These are phyloP conservation scores for Tokudaia muenninki DNA, from an alignment of 2,797 vertebrate genomes.

Conservation along the genomic window DNA sequence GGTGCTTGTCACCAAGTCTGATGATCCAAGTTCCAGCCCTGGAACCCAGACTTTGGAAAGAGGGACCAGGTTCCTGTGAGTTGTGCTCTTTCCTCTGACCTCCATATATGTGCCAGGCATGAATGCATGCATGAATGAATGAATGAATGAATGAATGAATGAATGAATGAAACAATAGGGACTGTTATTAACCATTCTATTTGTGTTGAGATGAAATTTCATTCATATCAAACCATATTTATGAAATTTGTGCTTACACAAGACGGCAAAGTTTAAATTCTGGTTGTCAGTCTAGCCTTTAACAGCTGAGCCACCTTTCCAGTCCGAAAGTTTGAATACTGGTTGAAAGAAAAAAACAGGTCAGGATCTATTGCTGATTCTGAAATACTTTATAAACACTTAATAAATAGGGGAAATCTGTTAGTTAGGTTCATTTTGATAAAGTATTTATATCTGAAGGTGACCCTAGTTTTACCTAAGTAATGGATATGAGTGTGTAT, in stretches of 20 bases:
- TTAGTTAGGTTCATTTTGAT: slow-evolving; percentile 26
- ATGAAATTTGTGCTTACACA: slow-evolving; percentile 2
- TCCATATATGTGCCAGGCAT: neutral
- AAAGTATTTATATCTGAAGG: neutral
- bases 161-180: neutral
- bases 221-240: neutral
- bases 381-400: neutral
- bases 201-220: neutral
- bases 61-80: neutral
- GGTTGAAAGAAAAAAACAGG: neutral
- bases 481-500: neutral
- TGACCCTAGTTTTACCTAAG: neutral
- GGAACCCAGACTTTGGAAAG: neutral
- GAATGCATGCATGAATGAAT: too few relatives aligned
- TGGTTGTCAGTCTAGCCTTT: too few relatives aligned
- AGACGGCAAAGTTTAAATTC: slow-evolving; percentile 3
- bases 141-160: neutral
- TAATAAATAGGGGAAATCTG: neutral
- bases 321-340: too few relatives aligned
- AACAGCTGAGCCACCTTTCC: too few relatives aligned
- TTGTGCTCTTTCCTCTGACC: neutral
- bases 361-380: neutral
- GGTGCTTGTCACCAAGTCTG: neutral
- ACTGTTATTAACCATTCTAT: neutral
- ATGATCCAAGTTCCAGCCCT: neutral